phyloP scores from a whole-genome alignment of 2,113 vertebrate species.

The Charadrius vociferus region DNA sequence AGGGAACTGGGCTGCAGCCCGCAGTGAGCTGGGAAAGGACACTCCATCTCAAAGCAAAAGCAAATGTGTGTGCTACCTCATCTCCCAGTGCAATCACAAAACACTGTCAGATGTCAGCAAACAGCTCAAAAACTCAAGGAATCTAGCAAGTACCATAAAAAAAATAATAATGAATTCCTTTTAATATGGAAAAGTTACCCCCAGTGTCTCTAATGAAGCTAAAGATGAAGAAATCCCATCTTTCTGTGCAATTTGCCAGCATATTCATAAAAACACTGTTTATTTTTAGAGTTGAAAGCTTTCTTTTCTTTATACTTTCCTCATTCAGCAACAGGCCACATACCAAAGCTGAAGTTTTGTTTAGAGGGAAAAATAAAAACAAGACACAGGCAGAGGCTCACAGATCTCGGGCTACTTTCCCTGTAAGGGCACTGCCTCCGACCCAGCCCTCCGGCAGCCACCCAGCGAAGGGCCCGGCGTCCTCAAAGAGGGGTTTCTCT shows the following conservation, averaged over 20 bases:
- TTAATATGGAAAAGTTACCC: slow-evolving; percentile 42
- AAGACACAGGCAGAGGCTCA: neutral
- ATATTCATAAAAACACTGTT: neutral
- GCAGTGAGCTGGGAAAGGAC: neutral
- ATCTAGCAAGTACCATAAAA: neutral
- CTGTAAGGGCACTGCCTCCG: neutral
- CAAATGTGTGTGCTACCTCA: neutral
- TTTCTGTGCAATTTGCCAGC: neutral
- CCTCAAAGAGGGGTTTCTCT: neutral
- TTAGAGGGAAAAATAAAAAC: neutral
- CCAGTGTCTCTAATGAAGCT: neutral
- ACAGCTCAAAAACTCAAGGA: neutral
- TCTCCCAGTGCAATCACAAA: neutral
- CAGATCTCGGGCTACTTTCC: neutral
- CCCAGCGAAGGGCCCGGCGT: accelerated
- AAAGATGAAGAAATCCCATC: slow-evolving; percentile 44
- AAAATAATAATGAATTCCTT: neutral
- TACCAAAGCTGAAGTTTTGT: neutral
- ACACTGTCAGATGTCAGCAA: slow-evolving; percentile 16
- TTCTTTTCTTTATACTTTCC: neutral
- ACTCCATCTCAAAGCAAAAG: neutral
- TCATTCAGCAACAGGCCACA: neutral
- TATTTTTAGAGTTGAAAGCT: slow-evolving; percentile 52
- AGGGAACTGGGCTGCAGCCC: neutral
- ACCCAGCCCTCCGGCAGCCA: neutral